A percentile compares a stretch with the other conserved stretches of the same genome.
These are phyloP conservation scores for Medauroidea extradentata DNA, from an alignment of 1,140 invertebrate genomes.

Conservation along the genomic window DNA sequence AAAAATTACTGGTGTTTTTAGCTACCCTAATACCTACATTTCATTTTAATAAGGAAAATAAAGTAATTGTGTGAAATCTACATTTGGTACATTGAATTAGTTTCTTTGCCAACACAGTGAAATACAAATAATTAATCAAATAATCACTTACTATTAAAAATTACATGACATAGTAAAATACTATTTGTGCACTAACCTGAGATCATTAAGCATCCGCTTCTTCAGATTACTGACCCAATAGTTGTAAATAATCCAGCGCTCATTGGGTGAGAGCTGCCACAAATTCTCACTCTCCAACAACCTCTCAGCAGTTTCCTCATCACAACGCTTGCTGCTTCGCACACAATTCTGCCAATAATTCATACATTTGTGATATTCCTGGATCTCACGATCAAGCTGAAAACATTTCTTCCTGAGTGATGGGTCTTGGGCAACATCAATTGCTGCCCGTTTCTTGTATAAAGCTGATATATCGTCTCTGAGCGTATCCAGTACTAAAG, in stretches of 20 bases:
- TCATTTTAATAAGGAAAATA: too few species aligned
- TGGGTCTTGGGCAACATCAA: background rate
- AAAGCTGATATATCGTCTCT: background rate
- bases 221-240: conserved; percentile 38
- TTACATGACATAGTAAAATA: too few species aligned
- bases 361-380: background rate
- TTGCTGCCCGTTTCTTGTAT: background rate
- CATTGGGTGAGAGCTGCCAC: conserved; percentile 27
- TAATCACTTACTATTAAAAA: too few species aligned
- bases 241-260: conserved; percentile 41
- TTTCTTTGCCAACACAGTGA: conserved; percentile 34
- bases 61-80: too few species aligned
- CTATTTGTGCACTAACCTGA: conserved; percentile 17
- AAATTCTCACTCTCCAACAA: conserved; percentile 20
- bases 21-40: too few species aligned
- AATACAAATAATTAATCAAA: too few species aligned
- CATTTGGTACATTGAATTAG: conserved; percentile 37
- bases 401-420: background rate
- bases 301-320: conserved; percentile 13
- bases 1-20: too few species aligned
- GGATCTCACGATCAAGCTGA: background rate
- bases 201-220: conserved; percentile 29
- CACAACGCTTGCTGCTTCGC: background rate
- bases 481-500: too few species aligned
- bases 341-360: too few species aligned